Conservation (phyloP, 2,113 vertebrate genomes). For the Diphyllodes magnificus region DNA sequence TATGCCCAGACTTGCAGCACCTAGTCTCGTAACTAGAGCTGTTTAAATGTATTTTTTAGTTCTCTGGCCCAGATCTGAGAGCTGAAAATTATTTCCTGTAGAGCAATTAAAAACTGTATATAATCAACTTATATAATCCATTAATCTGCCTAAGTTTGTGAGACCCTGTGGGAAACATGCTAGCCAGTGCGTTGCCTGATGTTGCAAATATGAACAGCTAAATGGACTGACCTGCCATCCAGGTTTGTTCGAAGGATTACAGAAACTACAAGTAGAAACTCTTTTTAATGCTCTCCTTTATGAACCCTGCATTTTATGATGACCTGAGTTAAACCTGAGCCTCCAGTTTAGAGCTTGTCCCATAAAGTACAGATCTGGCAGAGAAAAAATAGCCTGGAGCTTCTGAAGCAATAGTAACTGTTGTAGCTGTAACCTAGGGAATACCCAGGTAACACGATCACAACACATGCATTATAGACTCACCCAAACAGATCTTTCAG, state of each 20-base stretch:
- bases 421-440: neutral
- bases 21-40: neutral
- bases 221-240: neutral
- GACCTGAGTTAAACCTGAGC: neutral
- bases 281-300: neutral
- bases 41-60: neutral
- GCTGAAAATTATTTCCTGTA: neutral
- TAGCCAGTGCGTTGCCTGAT: neutral
- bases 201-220: neutral
- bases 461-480: neutral
- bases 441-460: neutral
- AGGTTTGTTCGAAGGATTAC: neutral
- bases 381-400: neutral
- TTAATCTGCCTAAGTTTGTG: neutral
- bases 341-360: neutral
- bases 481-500: neutral
- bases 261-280: neutral
- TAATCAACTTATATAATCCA: neutral
- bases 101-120: neutral
- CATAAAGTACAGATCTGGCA: neutral
- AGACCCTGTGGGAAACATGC: neutral
- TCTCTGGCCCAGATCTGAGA: neutral
- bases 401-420: neutral
- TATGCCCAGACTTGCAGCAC: fast-evolving
- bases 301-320: neutral